These are phyloP conservation scores for Lasius fuliginosus DNA, from an alignment of 2,888 invertebrate genomes.

Conservation along the genomic window DNA sequence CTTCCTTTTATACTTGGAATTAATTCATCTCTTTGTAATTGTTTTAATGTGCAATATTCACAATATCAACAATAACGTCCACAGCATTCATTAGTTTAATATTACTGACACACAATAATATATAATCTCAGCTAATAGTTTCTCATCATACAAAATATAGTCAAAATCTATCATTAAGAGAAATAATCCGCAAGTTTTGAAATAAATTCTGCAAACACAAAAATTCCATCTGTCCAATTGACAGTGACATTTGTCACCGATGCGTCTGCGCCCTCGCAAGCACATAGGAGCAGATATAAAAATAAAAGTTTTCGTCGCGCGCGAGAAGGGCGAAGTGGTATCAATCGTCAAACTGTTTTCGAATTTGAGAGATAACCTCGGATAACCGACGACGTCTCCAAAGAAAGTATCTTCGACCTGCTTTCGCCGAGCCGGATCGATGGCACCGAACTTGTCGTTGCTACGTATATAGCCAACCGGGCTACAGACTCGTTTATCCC, in stretches of 20 bases:
- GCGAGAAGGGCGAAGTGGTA: conserved; percentile 30
- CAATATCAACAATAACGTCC: neutral
- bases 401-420: conserved; percentile 58
- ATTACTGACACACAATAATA: neutral
- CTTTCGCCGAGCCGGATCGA: conserved; percentile 55
- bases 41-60: neutral
- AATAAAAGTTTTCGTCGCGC: conserved; percentile 24
- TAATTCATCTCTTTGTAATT: neutral
- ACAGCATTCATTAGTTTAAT: neutral
- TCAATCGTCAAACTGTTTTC: conserved; percentile 54
- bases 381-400: conserved; percentile 23
- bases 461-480: conserved; percentile 35
- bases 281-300: neutral
- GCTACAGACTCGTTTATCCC: conserved; percentile 56
- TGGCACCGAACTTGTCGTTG: conserved; percentile 57
- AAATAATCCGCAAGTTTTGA: neutral
- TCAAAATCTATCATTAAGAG: neutral
- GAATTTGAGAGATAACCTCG: conserved; percentile 54
- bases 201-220: neutral
- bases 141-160: neutral
- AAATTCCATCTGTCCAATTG: neutral
- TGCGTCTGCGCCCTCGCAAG: neutral
- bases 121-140: neutral
- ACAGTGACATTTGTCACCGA: neutral
- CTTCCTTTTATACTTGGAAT: neutral